Evolutionary conservation across 2,888 invertebrate species (phyloP).

Genomic region (Cataglyphis albicans): DNA sequence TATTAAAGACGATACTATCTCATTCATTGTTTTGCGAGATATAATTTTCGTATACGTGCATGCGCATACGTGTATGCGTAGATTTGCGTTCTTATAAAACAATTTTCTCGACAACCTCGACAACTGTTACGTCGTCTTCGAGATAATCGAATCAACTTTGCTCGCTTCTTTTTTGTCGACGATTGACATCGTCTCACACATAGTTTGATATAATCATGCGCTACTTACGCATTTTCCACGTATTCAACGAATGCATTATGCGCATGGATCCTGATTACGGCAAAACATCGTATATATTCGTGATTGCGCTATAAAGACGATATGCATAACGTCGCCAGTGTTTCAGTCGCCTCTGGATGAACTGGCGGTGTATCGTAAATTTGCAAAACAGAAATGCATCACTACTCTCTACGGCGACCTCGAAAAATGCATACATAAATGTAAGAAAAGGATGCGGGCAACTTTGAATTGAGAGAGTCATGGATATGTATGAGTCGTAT

Average conservation of each 20-base stretch:
- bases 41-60: neutral
- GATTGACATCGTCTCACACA: neutral
- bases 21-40: neutral
- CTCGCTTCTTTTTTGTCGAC: neutral
- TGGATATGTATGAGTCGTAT: conserved; percentile 20
- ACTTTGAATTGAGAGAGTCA: conserved; percentile 6
- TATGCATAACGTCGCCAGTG: conserved; percentile 23
- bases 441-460: conserved; percentile 3
- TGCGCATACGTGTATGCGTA: neutral
- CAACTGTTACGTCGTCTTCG: neutral
- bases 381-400: conserved; percentile 42
- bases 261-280: neutral
- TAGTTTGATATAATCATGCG: neutral
- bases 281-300: neutral
- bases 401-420: conserved; percentile 1
- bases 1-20: neutral
- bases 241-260: conserved; percentile 19
- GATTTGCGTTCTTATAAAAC: neutral
- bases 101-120: neutral
- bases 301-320: conserved; percentile 42
- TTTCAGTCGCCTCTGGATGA: neutral
- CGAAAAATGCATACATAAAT: conserved; percentile 22
- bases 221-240: conserved; percentile 23
- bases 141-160: neutral
- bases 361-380: conserved; percentile 39